Evolutionary conservation across 2,888 invertebrate genomes (phyloP).

Genomic region (Perizoma flavofasciatum): DNA sequence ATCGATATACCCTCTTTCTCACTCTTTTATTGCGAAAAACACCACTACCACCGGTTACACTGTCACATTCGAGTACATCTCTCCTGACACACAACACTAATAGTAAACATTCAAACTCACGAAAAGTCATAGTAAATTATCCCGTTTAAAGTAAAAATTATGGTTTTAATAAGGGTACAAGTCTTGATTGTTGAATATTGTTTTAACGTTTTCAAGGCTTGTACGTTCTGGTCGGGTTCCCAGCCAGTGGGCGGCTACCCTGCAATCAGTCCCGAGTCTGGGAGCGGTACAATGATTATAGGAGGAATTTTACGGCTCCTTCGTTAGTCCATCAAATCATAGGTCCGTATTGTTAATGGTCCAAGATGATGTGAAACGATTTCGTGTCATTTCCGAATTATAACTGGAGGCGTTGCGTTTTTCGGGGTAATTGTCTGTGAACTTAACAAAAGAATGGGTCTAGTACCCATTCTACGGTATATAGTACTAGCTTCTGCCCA

Average conservation of each 20-base stretch:
- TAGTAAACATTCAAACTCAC: too few species aligned
- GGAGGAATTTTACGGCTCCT: slow-evolving; percentile 73
- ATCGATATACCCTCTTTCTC: too few species aligned
- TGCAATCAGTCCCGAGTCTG: slow-evolving; percentile 68
- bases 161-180: slow-evolving; percentile 8
- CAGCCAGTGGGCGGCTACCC: slow-evolving; percentile 75
- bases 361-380: slow-evolving; percentile 63
- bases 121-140: too few species aligned
- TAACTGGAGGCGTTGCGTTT: slow-evolving; percentile 48
- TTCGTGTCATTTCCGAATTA: slow-evolving; percentile 71
- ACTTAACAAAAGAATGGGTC: slow-evolving; percentile 38
- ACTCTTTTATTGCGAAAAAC: too few species aligned
- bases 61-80: too few species aligned
- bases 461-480: too few species aligned
- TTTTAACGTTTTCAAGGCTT: slow-evolving; percentile 50
- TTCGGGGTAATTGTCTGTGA: slow-evolving; percentile 68
- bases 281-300: slow-evolving; percentile 73
- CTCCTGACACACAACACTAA: too few species aligned
- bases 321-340: slow-evolving; percentile 80
- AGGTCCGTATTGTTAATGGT: slow-evolving; percentile 66
- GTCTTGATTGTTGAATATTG: slow-evolving; percentile 48
- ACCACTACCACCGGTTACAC: too few species aligned
- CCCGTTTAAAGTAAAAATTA: too few species aligned
- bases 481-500: too few species aligned
- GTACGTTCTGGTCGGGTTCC: slow-evolving; percentile 54